These are phyloP conservation scores for Amblyopsis rosae DNA, from an alignment of 2,113 vertebrate species.

Conservation along the genomic window DNA sequence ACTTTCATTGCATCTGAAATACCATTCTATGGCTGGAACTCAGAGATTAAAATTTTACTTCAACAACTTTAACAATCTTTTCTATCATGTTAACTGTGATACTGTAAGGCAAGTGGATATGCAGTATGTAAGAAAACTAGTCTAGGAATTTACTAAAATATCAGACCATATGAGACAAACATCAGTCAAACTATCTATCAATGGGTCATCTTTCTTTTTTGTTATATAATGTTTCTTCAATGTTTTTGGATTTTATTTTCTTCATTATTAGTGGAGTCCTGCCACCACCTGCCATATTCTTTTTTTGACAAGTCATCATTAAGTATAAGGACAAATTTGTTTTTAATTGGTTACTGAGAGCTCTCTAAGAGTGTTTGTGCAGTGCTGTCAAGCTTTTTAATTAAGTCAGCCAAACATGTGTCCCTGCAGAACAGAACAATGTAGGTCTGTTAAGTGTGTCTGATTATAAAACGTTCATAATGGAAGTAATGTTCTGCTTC, in stretches of 20 bases:
- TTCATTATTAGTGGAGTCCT: constrained; percentile 17
- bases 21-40: constrained; percentile 4
- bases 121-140: too few relatives aligned
- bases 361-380: constrained; percentile 51
- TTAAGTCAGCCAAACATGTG: constrained; percentile 61
- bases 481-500: constrained; percentile 9
- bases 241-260: constrained; percentile 24
- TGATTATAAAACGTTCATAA: constrained; percentile 52
- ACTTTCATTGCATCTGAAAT: too few relatives aligned
- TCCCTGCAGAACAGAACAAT: constrained; percentile 38
- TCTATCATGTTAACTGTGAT: too few relatives aligned
- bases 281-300: constrained; percentile 57
- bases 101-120: too few relatives aligned
- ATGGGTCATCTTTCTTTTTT: background rate
- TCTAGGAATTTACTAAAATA: too few relatives aligned
- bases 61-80: background rate
- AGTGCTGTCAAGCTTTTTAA: constrained; percentile 62
- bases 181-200: background rate
- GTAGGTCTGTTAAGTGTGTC: constrained; percentile 41
- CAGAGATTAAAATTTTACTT: constrained; percentile 7
- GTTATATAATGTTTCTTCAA: constrained; percentile 26
- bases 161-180: too few relatives aligned
- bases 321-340: constrained; percentile 53
- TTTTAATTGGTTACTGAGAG: constrained; percentile 64
- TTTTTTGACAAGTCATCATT: constrained; percentile 51